Percentiles rank a stretch among this genome's conserved stretches.
phyloP scores from a whole-genome alignment of 2,113 vertebrate species.

The Falco punctatus region DNA sequence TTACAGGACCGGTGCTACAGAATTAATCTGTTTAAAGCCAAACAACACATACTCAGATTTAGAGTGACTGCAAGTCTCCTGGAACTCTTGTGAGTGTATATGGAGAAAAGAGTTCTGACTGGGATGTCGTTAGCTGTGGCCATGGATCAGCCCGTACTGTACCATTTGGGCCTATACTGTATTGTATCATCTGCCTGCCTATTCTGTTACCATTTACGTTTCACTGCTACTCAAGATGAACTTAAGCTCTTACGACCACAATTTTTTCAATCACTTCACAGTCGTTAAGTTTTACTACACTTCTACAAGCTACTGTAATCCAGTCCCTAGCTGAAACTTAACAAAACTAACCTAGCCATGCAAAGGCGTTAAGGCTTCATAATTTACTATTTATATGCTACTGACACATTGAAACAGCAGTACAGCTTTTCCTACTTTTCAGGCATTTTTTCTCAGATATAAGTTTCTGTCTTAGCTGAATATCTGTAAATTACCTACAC shows the following conservation, averaged over 20 bases:
- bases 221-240: neutral
- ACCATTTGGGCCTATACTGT: neutral
- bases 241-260: neutral
- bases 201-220: neutral
- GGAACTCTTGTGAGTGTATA: neutral
- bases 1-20: neutral
- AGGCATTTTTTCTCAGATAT: neutral
- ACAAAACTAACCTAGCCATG: neutral
- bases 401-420: neutral
- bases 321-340: neutral
- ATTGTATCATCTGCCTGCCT: neutral
- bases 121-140: neutral
- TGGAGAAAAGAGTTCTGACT: neutral
- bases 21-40: neutral
- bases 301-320: neutral
- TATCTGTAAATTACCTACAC: neutral
- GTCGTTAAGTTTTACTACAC: neutral
- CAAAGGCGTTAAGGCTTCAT: neutral
- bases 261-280: neutral
- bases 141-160: neutral
- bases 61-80: neutral
- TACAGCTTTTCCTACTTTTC: neutral
- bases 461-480: neutral
- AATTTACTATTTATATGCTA: neutral
- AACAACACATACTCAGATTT: neutral